Evolutionary conservation across 2,113 vertebrate species (phyloP).

Genomic region (Semicossyphus pulcher): DNA sequence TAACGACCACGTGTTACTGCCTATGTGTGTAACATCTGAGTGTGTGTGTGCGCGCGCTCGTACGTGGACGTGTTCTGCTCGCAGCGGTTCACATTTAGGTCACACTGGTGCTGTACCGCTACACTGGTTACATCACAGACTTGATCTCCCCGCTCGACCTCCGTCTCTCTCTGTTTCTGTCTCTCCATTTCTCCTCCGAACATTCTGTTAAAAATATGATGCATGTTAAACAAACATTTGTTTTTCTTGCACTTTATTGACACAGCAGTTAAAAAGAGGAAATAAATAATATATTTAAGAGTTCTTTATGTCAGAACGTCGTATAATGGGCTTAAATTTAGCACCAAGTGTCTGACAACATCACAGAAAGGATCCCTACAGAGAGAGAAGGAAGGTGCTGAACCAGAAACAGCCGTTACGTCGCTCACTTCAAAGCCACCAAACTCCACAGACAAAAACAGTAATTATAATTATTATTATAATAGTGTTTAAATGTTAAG

Average conservation of each 20-base stretch:
- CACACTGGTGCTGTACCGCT: slow-evolving; percentile 60
- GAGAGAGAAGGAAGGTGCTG: too few species aligned
- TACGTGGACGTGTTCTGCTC: slow-evolving; percentile 33
- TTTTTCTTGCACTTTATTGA: not conserved
- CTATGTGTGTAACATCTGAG: slow-evolving; percentile 24
- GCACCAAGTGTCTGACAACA: too few species aligned
- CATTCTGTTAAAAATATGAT: not conserved
- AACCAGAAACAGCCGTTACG: too few species aligned
- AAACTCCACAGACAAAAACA: too few species aligned
- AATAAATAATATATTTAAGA: too few species aligned
- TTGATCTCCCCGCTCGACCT: slow-evolving; percentile 57
- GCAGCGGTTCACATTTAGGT: slow-evolving; percentile 75
- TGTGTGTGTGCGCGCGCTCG: slow-evolving; percentile 1
- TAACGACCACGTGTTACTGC: slow-evolving; percentile 8
- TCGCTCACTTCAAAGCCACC: too few species aligned
- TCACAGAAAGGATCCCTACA: too few species aligned
- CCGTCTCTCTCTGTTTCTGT: slow-evolving; percentile 5
- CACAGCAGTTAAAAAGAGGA: too few species aligned
- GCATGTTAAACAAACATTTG: not conserved
- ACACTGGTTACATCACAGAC: slow-evolving; percentile 72
- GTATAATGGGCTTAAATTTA: too few species aligned
- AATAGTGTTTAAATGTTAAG: too few species aligned
- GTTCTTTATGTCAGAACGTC: too few species aligned
- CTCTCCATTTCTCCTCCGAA: slow-evolving; percentile 23
- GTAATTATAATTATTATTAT: too few species aligned